Percentiles rank a stretch among this genome's conserved stretches.
Evolutionary conservation across 2,797 vertebrate species (phyloP).

Genomic region (Tarsius wallacei): DNA sequence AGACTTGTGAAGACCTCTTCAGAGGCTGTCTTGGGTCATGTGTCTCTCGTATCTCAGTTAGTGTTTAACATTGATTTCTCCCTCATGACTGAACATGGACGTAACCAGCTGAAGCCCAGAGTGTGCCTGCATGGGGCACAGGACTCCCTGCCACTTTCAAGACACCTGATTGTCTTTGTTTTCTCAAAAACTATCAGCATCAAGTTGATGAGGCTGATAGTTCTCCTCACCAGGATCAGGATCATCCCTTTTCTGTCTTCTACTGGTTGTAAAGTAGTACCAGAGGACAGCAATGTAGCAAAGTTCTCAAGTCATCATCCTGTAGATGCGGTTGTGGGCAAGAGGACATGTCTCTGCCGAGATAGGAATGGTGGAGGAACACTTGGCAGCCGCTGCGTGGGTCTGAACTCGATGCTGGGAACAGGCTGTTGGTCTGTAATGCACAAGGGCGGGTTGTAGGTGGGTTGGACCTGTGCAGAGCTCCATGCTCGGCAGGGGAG

Average conservation of each 20-base stretch:
- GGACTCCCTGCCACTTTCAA: neutral
- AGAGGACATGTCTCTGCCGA: neutral
- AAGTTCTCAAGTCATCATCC: fast-evolving
- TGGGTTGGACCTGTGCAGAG: fast-evolving
- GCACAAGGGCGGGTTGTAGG: neutral
- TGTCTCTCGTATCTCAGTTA: fast-evolving
- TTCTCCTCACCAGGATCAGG: neutral
- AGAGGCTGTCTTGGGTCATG: fast-evolving
- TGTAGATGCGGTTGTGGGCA: fast-evolving
- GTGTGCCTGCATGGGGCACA: fast-evolving
- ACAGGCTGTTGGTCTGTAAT: neutral
- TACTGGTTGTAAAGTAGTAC: fast-evolving
- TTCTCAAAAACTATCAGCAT: neutral
- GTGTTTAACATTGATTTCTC: fast-evolving
- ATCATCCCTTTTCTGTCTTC: fast-evolving
- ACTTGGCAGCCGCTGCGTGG: fast-evolving
- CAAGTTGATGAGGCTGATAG: fast-evolving
- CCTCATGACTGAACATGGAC: no score
- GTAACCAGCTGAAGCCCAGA: neutral
- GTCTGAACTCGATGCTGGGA: fast-evolving
- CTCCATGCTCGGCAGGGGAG: neutral
- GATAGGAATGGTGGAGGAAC: fast-evolving
- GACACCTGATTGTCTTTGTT: neutral
- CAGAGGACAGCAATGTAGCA: neutral
- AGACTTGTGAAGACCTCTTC: no score